Conservation (phyloP, 2,113 vertebrate genomes). For the Poeciliopsis prolifica region DNA sequence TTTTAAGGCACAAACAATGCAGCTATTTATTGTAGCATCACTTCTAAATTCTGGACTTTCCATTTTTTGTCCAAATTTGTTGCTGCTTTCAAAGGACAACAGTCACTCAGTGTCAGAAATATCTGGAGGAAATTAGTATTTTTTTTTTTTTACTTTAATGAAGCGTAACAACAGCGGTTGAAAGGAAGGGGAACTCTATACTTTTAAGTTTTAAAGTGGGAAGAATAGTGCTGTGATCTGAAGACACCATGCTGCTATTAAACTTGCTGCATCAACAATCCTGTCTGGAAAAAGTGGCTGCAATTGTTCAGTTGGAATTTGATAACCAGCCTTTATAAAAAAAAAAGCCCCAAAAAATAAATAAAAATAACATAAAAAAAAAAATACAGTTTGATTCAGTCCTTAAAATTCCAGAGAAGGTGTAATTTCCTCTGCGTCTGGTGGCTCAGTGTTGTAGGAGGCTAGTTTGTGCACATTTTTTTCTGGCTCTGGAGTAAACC, state of each 20-base stretch:
- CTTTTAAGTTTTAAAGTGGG: neutral
- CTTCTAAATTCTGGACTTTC: neutral
- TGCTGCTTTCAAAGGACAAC: too few relatives aligned
- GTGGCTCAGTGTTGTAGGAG: slow-evolving; percentile 44
- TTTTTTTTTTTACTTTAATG: too few relatives aligned
- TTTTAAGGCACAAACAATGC: neutral
- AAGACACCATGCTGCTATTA: neutral
- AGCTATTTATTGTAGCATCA: neutral
- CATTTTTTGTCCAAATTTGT: too few relatives aligned
- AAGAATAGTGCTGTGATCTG: neutral
- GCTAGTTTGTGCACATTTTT: slow-evolving; percentile 33
- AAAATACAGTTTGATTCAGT: neutral
- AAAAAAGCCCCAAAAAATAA: too few relatives aligned
- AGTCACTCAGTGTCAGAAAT: neutral
- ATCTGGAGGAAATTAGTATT: neutral
- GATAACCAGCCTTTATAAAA: slow-evolving; percentile 3
- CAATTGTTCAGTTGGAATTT: slow-evolving; percentile 22
- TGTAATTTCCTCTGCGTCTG: slow-evolving; percentile 41
- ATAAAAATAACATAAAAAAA: neutral
- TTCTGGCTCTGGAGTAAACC: slow-evolving; percentile 39
- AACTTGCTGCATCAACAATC: neutral
- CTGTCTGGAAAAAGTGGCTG: slow-evolving; percentile 41
- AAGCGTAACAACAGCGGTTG: neutral
- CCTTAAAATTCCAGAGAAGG: slow-evolving; percentile 8
- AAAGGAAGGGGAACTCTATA: neutral